Evolutionary conservation across 2,113 vertebrate genomes (phyloP).

Genomic region (Larimichthys crocea): DNA sequence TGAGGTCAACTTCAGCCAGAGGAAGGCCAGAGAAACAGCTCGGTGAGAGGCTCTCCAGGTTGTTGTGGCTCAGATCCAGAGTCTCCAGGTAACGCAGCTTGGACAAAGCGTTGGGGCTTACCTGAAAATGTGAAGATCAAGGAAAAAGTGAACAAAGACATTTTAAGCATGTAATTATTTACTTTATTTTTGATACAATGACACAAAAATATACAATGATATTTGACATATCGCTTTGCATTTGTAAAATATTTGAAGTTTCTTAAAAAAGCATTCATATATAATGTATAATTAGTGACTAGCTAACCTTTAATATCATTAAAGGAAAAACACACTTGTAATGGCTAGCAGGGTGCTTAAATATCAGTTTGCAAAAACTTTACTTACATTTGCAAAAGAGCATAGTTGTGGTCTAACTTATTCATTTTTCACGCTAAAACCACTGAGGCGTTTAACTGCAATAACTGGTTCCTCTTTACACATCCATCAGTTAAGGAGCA

Average conservation of each 20-base stretch:
- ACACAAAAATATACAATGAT: not conserved
- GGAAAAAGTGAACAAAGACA: not conserved
- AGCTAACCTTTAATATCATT: not conserved
- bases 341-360: not conserved
- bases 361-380: not conserved
- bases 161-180: not conserved
- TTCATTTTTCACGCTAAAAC: too few species aligned
- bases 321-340: not conserved
- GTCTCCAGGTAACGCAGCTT: conserved; percentile 95
- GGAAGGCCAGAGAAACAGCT: conserved; percentile 90
- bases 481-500: not conserved
- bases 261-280: too few species aligned
- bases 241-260: too few species aligned
- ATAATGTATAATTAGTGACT: not conserved
- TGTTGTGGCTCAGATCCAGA: conserved; percentile 94
- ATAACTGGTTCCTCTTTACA: not conserved
- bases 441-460: too few species aligned
- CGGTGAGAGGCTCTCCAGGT: conserved; percentile 84
- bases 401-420: too few species aligned
- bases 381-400: not conserved
- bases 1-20: conserved; percentile 91
- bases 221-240: not conserved
- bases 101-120: conserved; percentile 87
- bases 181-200: too few species aligned
- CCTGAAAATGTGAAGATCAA: conserved; percentile 48